Percentiles rank a stretch among this genome's conserved stretches.
Evolutionary conservation across 2,797 vertebrate genomes (phyloP).

Genomic region (Setipinna tenuifilis): DNA sequence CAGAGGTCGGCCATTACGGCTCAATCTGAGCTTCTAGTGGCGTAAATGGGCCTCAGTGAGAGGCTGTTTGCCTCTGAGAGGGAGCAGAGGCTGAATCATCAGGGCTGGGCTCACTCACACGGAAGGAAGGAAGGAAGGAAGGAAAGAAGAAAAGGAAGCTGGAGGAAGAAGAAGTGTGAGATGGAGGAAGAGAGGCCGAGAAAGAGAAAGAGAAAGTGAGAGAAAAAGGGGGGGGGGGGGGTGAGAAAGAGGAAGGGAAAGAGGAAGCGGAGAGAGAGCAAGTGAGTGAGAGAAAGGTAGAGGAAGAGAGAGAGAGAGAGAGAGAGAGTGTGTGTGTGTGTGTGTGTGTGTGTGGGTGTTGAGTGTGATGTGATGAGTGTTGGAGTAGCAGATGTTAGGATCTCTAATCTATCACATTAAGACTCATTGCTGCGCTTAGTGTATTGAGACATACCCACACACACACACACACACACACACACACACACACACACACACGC

Average conservation of each 20-base stretch:
- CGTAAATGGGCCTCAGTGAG: no score
- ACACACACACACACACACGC: not conserved
- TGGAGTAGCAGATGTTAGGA: not conserved
- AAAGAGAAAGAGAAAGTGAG: not conserved
- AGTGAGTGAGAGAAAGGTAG: not conserved
- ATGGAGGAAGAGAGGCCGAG: not conserved
- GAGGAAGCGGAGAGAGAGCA: conserved; percentile 30
- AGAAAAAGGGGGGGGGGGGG: not conserved
- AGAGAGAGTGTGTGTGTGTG: not conserved
- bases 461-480: not conserved
- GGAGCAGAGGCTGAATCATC: no score
- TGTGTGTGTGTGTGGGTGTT: conserved; percentile 2
- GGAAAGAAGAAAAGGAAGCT: not conserved
- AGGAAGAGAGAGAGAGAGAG: not conserved
- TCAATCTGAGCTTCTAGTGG: no score
- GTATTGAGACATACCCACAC: not conserved
- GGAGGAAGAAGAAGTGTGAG: not conserved
- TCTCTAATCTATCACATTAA: conserved; percentile 5
- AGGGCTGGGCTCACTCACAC: no score
- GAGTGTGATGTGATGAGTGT: not conserved
- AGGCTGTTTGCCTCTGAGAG: no score
- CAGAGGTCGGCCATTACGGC: no score
- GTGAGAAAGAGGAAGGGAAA: conserved; percentile 17
- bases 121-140: no score
- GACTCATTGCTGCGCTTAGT: not conserved